A percentile compares a stretch with the other conserved stretches of the same genome.
Evolutionary conservation across 2,888 invertebrate genomes (phyloP).

Genomic region (Galerucella nymphaeae): DNA sequence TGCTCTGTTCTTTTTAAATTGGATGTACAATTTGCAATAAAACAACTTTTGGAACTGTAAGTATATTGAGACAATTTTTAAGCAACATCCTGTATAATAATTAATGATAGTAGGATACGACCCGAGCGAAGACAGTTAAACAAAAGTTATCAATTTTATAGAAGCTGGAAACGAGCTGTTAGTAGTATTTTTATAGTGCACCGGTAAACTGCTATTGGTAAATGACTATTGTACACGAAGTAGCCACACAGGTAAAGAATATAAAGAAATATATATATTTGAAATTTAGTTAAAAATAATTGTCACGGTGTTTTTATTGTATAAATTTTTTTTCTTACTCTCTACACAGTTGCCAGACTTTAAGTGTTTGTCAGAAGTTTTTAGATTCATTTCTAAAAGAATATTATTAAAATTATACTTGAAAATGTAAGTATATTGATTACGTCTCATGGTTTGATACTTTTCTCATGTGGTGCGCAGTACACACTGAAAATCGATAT

Average conservation of each 20-base stretch:
- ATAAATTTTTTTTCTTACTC: too few species aligned
- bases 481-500: neutral
- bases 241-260: too few species aligned
- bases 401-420: neutral
- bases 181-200: neutral
- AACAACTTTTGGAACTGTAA: too few species aligned
- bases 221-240: neutral
- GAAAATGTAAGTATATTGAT: neutral
- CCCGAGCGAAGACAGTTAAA: neutral
- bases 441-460: neutral
- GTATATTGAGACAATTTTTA: neutral
- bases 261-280: too few species aligned
- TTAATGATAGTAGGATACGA: neutral
- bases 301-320: too few species aligned
- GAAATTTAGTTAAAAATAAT: too few species aligned
- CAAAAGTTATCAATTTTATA: slow-evolving; percentile 1
- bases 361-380: too few species aligned
- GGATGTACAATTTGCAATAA: too few species aligned
- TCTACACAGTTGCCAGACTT: too few species aligned
- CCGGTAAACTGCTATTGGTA: too few species aligned
- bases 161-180: neutral
- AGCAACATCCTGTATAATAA: slow-evolving; percentile 3
- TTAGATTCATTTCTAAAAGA: too few species aligned
- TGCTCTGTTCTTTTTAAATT: too few species aligned
- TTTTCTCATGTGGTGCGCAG: neutral